Evolutionary conservation across 2,113 vertebrate species (phyloP), one percentile per base, ranked within the genome.

Genomic region (Uropsilus gracilis): DNA sequence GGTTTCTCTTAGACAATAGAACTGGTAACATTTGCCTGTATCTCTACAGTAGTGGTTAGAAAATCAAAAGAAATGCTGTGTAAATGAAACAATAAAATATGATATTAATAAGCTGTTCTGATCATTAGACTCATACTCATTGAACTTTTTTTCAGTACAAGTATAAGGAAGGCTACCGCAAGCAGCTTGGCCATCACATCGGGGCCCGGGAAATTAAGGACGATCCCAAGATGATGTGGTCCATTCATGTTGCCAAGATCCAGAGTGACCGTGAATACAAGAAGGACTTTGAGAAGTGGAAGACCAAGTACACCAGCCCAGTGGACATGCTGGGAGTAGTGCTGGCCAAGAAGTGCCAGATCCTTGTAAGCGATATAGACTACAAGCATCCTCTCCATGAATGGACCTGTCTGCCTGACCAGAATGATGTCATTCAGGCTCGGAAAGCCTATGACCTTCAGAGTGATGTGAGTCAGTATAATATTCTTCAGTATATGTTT

Each of bases 321-420:
- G 99, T 98, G 32, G 99, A 99, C 97, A 99, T 99, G 99, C 50
- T 99, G 82, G 96, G 97, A 1, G 83, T 99, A 86, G 98, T 99
- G 50, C 96, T 98, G 95, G 99, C 99, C 93, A 99, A 99, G 98
- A 99, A 99, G 78, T 99, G 99, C 66, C 99, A 99, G 98, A 97
- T 76, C 0, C 98, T 99, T 6, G 99, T 99, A 59, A 99, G 99
- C 7, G 99, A 99, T 24, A 85, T 98, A 93, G 98, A 98, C 80
- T 99, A 99, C 97, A 99, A 98, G 92, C 99, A 98, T 24, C 97
- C 96, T 18, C 98, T 99, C 39, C 99, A 99, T 76, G 95, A 99
- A 16, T 99, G 99, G 99, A 99, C 98, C 0, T 99, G 99, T 55
- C 90, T 99, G 93, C 99, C 99, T 0, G 99, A 99, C 93, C 97